phyloP scores from a whole-genome alignment of 2,113 vertebrate species.

The rat (Rattus norvegicus) region DNA sequence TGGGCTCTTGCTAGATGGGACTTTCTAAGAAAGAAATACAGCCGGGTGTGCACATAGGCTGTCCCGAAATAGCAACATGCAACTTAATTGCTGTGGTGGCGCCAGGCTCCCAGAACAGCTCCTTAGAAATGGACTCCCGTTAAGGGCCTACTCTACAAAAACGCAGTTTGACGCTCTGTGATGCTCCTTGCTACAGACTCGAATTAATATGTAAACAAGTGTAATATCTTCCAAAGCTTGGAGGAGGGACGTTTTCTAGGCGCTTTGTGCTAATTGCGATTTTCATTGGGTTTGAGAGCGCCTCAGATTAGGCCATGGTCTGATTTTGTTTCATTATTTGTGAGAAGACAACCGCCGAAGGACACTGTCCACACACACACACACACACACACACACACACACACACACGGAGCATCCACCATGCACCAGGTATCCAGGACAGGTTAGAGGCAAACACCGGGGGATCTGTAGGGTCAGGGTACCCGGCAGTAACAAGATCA shows the following conservation, averaged over 20 bases:
- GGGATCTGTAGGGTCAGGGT: background rate
- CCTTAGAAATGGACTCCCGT: conserved; percentile 35
- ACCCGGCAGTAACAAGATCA: background rate
- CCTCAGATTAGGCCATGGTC: background rate
- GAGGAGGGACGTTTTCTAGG: background rate
- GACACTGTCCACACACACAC: too few relatives aligned
- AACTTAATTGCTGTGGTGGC: conserved; percentile 20
- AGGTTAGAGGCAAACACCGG: background rate
- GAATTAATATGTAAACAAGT: conserved; percentile 18
- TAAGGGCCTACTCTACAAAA: background rate
- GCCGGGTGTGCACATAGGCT: conserved; percentile 35
- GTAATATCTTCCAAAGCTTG: background rate
- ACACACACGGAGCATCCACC: background rate
- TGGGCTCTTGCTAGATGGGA: conserved; percentile 28
- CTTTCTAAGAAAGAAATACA: conserved; percentile 23
- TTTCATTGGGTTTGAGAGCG: background rate
- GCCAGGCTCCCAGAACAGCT: background rate
- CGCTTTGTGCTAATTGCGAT: background rate
- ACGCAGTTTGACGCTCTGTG: background rate
- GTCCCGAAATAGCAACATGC: conserved; percentile 50
- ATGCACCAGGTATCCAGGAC: background rate
- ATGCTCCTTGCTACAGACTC: background rate
- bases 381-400: background rate
- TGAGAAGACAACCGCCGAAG: background rate
- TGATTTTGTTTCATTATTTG: background rate